Percentiles rank a stretch among this genome's conserved stretches.
phyloP scores from a whole-genome alignment of 2,797 vertebrate species.

The Numenius phaeopus region DNA sequence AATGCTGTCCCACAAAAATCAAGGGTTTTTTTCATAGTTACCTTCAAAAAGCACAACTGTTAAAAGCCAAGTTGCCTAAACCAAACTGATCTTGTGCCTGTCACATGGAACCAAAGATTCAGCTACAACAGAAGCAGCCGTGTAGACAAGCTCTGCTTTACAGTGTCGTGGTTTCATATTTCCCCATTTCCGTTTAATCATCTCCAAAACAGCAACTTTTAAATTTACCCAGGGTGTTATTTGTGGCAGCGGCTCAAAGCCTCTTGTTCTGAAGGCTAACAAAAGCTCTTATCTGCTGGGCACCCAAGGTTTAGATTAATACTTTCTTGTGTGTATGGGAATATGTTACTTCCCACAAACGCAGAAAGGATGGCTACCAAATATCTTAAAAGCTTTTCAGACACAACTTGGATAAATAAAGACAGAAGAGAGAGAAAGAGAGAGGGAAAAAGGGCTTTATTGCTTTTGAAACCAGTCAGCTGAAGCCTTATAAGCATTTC shows the following conservation, averaged over 20 bases:
- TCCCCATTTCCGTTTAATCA: not conserved
- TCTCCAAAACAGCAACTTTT: not conserved
- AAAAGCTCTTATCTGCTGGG: not conserved
- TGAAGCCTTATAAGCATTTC: not conserved
- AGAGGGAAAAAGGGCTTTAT: not conserved
- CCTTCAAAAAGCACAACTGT: not conserved
- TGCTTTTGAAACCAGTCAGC: not conserved
- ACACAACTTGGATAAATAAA: not conserved
- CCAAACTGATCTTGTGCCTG: not conserved
- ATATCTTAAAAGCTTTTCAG: not conserved
- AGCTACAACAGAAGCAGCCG: not conserved
- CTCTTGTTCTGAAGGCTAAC: not conserved
- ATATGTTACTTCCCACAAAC: not conserved
- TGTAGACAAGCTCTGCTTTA: not conserved
- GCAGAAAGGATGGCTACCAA: not conserved
- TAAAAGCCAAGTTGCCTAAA: not conserved
- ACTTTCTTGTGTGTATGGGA: not conserved
- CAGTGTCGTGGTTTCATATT: not conserved
- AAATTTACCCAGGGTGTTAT: not conserved
- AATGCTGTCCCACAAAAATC: not conserved
- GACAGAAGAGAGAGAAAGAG: not conserved
- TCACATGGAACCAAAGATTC: not conserved
- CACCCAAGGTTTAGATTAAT: not conserved
- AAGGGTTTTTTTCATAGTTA: not conserved
- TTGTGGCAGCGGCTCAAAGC: not conserved